phyloP scores from a whole-genome alignment of 2,888 invertebrate species.

The Stegana nigrithorax region DNA sequence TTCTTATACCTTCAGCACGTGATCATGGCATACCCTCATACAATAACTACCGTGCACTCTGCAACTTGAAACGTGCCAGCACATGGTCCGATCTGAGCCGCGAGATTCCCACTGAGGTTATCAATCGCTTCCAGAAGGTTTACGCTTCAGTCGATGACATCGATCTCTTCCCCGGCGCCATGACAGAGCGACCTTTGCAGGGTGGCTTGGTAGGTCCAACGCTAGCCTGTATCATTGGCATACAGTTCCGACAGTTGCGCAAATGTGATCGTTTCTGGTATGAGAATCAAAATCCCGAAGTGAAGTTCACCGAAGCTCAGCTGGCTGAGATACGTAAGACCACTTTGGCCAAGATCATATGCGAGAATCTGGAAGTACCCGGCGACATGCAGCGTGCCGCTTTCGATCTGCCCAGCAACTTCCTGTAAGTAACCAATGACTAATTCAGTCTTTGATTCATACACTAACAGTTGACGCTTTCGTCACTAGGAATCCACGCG shows the following conservation, averaged over 20 bases:
- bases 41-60: conserved; percentile 90
- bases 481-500: conserved; percentile 87
- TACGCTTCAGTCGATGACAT: conserved; percentile 94
- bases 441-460: background rate
- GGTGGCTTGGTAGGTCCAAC: conserved; percentile 95
- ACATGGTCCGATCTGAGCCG: conserved; percentile 88
- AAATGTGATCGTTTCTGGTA: conserved; percentile 98
- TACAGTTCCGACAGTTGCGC: conserved; percentile 89
- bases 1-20: conserved; percentile 70
- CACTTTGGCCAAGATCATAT: conserved; percentile 86
- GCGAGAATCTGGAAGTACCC: conserved; percentile 88
- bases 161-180: conserved; percentile 94
- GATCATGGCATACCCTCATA: conserved; percentile 91
- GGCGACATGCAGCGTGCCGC: conserved; percentile 89
- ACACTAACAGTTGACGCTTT: too few species aligned
- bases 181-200: conserved; percentile 88
- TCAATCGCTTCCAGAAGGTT: conserved; percentile 80
- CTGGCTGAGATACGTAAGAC: conserved; percentile 88
- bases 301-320: conserved; percentile 87
- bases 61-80: conserved; percentile 86
- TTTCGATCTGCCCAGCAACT: conserved; percentile 91
- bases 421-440: conserved; percentile 74
- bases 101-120: conserved; percentile 88
- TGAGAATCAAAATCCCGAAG: conserved; percentile 83
- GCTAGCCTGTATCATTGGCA: conserved; percentile 93